phyloP scores from a whole-genome alignment of 2,797 vertebrate genomes.

The Aselliscus stoliczkanus region DNA sequence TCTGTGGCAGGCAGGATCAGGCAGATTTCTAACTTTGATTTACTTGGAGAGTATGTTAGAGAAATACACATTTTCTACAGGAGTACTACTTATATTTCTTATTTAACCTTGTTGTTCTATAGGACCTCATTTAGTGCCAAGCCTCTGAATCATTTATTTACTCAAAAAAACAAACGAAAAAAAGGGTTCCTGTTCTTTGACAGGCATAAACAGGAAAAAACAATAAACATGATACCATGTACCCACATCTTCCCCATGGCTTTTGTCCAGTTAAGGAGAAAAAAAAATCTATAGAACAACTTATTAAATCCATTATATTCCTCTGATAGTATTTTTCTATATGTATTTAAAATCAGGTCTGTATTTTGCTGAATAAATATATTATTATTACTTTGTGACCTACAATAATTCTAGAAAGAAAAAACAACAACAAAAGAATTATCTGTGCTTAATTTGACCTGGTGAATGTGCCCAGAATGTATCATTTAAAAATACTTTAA shows the following conservation, averaged over 20 bases:
- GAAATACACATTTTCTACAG: neutral
- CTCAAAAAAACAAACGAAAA: neutral
- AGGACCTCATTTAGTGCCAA: neutral
- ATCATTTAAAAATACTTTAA: neutral
- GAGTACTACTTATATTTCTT: neutral
- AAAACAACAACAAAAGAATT: neutral
- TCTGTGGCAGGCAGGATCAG: neutral
- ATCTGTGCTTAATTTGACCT: neutral
- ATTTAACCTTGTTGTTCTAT: neutral
- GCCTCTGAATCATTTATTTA: neutral
- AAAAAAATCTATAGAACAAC: neutral
- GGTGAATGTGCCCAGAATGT: neutral
- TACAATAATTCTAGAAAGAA: neutral
- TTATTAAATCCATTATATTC: neutral
- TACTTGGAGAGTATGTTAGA: neutral
- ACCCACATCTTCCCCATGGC: neutral
- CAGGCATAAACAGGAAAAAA: neutral
- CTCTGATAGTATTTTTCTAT: neutral
- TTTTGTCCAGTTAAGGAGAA: neutral
- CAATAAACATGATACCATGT: neutral
- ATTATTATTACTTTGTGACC: neutral
- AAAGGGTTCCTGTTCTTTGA: neutral
- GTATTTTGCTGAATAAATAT: neutral
- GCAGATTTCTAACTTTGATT: neutral
- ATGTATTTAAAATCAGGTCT: neutral